phyloP scores from a whole-genome alignment of 2,888 invertebrate species.

The Mythimna impura region DNA sequence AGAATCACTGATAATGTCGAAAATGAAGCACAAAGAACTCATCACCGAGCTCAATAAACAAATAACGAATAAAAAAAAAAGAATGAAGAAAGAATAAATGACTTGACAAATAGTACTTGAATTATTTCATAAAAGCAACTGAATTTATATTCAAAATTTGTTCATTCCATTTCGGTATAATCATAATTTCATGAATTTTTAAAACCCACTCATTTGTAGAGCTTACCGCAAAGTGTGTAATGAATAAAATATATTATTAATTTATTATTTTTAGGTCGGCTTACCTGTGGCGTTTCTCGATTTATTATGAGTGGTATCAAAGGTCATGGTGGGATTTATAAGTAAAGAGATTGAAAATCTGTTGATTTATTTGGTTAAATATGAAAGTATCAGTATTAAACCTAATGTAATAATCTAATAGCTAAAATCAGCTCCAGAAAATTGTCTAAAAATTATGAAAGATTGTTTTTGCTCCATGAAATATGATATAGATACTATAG shows the following conservation, averaged over 20 bases:
- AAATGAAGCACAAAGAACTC: background rate
- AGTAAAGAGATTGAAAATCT: background rate
- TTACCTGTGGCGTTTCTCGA: conserved; percentile 11
- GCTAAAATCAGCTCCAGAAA: too few relatives aligned
- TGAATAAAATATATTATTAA: conserved; percentile 54
- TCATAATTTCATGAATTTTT: conserved; percentile 60
- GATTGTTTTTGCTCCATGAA: too few relatives aligned
- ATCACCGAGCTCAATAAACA: background rate
- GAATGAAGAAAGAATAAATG: conserved; percentile 22
- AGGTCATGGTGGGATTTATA: background rate
- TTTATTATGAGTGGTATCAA: background rate
- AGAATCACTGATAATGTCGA: background rate
- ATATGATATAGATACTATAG: too few relatives aligned
- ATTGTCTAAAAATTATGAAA: too few relatives aligned
- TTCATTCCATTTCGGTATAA: conserved; percentile 53
- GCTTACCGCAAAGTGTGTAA: conserved; percentile 45
- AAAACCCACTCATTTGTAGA: conserved; percentile 44
- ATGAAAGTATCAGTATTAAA: too few relatives aligned
- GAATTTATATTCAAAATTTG: conserved; percentile 59
- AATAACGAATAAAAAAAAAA: conserved; percentile 24
- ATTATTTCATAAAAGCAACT: conserved; percentile 44
- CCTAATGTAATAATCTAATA: too few relatives aligned
- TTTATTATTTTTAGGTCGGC: conserved; percentile 43
- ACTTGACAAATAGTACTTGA: conserved; percentile 32
- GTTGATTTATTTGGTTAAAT: background rate